Evolutionary conservation across 2,888 invertebrate species (phyloP), one percentile per base, ranked within the genome.

Genomic region (Chorisops tibialis): DNA sequence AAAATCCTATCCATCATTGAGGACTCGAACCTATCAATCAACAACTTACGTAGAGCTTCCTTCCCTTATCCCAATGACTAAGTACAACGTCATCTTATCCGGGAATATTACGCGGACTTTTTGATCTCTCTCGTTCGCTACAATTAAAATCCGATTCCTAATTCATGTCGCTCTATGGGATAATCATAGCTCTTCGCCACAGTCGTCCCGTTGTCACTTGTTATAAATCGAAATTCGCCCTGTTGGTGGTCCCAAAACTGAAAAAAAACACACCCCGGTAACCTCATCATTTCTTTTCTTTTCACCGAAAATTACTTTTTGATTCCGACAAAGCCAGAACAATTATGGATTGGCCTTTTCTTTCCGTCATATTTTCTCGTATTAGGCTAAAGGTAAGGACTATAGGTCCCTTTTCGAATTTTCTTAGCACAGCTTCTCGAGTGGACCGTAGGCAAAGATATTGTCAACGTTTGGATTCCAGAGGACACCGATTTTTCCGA

Each of bases 171-270:
- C 56, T 37, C 30, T 50, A 39, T 18, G 16, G 18, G 51, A 19
- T 52, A 41, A 22, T 41, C 41, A 14, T 41, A 41, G 54, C 24
- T 18, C 12, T 12, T 14, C 22, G 24, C 12, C 19, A 48, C n/a
- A 48, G 48, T 21, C 47, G 37, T 48, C 38, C 59, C 38, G 59
- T 59, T 64, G 61, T 64, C 61, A 64, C 59, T 64, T 64, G 61
- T 48, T 59, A 64, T 64, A 64, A 64, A 64, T 64, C 61, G 64
- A 64, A 64, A 43, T 59, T 49, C 18, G 22, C 59, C 22, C 62
- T 21, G 62, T 64, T 59, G 64, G 64, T 59, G 62, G 62, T 52
- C 64, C 22, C 41, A 54, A n/a, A 56, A 35, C 56, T 43, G 18
- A 9, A 18, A 38, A 43, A 56, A 56, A 43, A 43, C 16, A 43